phyloP scores from a whole-genome alignment of 1,140 invertebrate genomes.

The Aethina tumida region DNA sequence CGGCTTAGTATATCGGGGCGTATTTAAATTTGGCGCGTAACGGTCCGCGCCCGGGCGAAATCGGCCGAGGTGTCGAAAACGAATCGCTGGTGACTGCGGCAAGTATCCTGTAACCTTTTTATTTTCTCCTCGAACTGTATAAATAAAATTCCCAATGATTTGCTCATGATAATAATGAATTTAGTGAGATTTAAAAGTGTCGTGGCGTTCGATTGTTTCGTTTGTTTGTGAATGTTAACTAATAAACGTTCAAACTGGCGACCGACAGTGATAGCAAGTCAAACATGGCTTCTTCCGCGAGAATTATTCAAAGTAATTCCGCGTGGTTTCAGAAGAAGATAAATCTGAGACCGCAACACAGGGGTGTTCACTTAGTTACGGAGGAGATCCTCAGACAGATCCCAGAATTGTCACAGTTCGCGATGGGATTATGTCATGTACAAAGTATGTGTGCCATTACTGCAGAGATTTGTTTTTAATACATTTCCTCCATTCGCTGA shows the following conservation, averaged over 20 bases:
- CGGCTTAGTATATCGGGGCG: conserved; percentile 1
- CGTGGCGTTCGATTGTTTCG: conserved; percentile 26
- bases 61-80: conserved; percentile 26
- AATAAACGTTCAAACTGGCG: conserved; percentile 36
- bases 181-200: conserved; percentile 27
- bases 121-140: conserved; percentile 25
- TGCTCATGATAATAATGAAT: conserved; percentile 38
- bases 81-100: conserved; percentile 32
- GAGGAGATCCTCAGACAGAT: conserved; percentile 90
- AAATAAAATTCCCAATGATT: conserved; percentile 31
- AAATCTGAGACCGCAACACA: conserved; percentile 85
- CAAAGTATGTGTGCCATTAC: conserved; percentile 93
- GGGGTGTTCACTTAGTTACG: conserved; percentile 89
- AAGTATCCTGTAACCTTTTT: conserved; percentile 33
- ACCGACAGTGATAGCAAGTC: conserved; percentile 38
- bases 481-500: not conserved
- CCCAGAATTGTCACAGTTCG: conserved; percentile 85
- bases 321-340: conserved; percentile 96
- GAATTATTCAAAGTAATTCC: conserved; percentile 83
- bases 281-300: conserved; percentile 75
- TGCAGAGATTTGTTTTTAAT: too few species aligned
- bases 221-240: conserved; percentile 27
- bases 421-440: conserved; percentile 88
- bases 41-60: conserved; percentile 26
- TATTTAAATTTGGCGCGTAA: conserved; percentile 5